Evolutionary conservation across 2,797 vertebrate species (phyloP).

Genomic region (Sebastes itinus): DNA sequence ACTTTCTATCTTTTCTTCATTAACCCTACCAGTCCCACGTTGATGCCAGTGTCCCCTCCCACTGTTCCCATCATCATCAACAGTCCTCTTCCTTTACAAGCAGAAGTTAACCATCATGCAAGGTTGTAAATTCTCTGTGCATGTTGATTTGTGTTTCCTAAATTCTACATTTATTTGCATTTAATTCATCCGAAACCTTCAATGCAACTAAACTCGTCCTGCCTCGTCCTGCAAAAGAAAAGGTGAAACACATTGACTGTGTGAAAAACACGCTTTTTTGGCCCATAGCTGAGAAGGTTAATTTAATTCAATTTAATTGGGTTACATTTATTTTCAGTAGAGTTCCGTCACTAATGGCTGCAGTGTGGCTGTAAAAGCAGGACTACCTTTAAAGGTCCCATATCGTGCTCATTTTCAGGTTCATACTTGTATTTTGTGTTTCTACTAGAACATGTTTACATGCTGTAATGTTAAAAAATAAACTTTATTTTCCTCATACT

Average conservation of each 20-base stretch:
- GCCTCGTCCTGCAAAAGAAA: no score
- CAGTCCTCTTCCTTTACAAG: neutral
- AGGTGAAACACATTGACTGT: no score
- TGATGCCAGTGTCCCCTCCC: neutral
- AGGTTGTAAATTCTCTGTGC: neutral
- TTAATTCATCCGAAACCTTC: neutral
- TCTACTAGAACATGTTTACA: no score
- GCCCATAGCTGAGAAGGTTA: neutral
- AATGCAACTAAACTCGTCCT: neutral
- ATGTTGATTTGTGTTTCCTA: neutral
- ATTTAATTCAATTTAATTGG: neutral
- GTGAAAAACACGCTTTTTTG: neutral
- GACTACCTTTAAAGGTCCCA: neutral
- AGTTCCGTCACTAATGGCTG: neutral
- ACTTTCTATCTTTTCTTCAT: neutral
- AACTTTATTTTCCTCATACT: no score
- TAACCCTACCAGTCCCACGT: neutral
- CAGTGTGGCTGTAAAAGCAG: neutral
- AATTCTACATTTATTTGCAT: neutral
- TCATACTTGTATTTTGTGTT: no score
- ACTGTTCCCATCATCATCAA: neutral
- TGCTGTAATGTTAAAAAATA: no score
- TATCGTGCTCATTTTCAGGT: no score
- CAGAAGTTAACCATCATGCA: neutral
- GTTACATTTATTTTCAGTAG: neutral